Evolutionary conservation across 1,140 invertebrate genomes (phyloP), one percentile per base, ranked within the genome.

Genomic region (Sarcophaga bullata): DNA sequence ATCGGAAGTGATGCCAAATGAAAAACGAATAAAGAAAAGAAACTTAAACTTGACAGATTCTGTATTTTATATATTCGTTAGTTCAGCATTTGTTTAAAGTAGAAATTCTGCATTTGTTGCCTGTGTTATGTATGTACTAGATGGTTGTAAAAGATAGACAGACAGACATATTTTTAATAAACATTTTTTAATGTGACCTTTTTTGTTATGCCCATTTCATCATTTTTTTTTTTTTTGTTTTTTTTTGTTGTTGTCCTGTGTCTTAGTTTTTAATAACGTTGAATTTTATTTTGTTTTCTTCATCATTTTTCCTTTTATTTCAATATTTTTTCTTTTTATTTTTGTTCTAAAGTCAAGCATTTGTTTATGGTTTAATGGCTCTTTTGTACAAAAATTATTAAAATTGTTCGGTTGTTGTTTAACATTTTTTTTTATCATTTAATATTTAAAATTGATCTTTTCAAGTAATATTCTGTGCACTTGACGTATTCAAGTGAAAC

Each of bases 371-470:
- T 78, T 78, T 78, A 19, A 50, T 78, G 75, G 50, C 50, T 78
- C 75, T 78, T 78, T 78, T 78, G 75, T 78, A 17, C 75, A 78
- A 78, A 62, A 78, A 50, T 78, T 78, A 78, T 78, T 50, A 78
- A 78, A 78, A 78, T 78, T 78, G 49, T 78, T 15, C 50, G 75
- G 48, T 78, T 78, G n/a, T 50, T 75, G 48, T 75, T 75, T 75
- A 48, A n/a, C 9, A 48, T 13, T 15, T 48, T 47, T 75, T 75
- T 78, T 78, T 50, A n/a, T 49, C 6, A 50, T 78, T 78, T 46
- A 75, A 13, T 58, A 58, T 58, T 13, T 75, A 75, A 75, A 75
- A 48, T 75, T 49, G 49, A 48, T 78, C 75, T 25, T 78, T 78
- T 78, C 75, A 19, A 50, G 75, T 78, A 19, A 78, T 78, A 25